Evolutionary conservation across 2,797 vertebrate species (phyloP).

Genomic region (Babyrousa celebensis): DNA sequence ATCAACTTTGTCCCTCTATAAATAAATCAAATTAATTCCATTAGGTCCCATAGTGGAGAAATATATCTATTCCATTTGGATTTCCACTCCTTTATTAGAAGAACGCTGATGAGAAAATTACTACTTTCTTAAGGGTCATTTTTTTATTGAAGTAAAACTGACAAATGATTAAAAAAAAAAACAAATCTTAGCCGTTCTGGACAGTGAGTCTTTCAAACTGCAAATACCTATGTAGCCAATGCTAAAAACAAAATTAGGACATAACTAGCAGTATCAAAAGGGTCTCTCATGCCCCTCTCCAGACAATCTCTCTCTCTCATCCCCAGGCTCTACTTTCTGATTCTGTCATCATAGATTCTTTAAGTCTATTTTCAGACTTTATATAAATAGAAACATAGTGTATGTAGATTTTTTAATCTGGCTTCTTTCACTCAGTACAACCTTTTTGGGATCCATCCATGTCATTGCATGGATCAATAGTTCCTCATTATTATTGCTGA

Average conservation of each 20-base stretch:
- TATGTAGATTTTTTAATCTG: not conserved
- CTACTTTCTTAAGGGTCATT: not conserved
- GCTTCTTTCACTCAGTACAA: not conserved
- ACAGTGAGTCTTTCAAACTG: not conserved
- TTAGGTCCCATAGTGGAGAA: not conserved
- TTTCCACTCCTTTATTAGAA: slow-evolving; percentile 20
- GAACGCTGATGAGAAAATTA: not conserved
- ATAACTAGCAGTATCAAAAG: not conserved
- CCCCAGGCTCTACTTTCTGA: not conserved
- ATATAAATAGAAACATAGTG: not conserved
- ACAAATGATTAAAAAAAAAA: not conserved
- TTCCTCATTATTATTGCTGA: not conserved
- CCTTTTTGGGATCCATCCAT: not conserved
- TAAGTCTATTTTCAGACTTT: not conserved
- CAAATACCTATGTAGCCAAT: not conserved
- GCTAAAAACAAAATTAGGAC: not conserved
- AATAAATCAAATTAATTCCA: slow-evolving; percentile 1
- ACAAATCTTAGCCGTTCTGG: not conserved
- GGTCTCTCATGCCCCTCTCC: not conserved
- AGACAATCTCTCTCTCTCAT: not conserved
- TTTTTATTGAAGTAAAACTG: slow-evolving; percentile 40
- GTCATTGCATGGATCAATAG: not conserved
- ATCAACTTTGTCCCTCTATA: not conserved
- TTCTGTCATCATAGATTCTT: not conserved
- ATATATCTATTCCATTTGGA: not conserved